A percentile compares a stretch with the other conserved stretches of the same genome.
These are phyloP conservation scores for Xiphorhynchus elegans DNA, from an alignment of 2,113 vertebrate genomes.

Conservation along the genomic window DNA sequence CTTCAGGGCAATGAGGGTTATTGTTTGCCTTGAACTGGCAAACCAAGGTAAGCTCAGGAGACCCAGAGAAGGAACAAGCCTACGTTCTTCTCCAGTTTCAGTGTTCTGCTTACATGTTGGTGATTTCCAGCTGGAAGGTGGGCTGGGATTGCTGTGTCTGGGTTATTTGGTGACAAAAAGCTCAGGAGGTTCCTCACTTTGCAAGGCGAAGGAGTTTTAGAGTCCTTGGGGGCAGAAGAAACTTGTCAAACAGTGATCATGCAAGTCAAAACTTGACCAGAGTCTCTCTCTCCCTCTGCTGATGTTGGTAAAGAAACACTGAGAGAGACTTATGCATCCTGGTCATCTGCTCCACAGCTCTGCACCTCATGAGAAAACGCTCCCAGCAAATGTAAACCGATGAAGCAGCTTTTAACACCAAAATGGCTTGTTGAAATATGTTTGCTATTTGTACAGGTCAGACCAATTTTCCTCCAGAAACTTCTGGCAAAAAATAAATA, in stretches of 20 bases:
- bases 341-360: not conserved
- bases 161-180: not conserved
- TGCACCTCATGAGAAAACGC: not conserved
- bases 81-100: not conserved
- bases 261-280: not conserved
- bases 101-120: not conserved
- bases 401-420: not conserved
- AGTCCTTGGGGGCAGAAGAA: not conserved
- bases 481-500: not conserved
- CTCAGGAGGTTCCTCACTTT: not conserved
- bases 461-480: not conserved
- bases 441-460: not conserved
- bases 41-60: not conserved
- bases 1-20: not conserved
- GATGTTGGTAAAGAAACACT: rapidly evolving
- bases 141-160: not conserved
- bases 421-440: not conserved
- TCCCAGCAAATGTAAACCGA: not conserved
- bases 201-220: not conserved
- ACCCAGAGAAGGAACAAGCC: not conserved
- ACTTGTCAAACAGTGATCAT: not conserved
- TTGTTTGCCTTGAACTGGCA: not conserved
- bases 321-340: not conserved
- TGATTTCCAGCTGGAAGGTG: not conserved
- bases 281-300: not conserved